Evolutionary conservation across 2,888 invertebrate genomes (phyloP).

Genomic region (Drosophila macrothrix): DNA sequence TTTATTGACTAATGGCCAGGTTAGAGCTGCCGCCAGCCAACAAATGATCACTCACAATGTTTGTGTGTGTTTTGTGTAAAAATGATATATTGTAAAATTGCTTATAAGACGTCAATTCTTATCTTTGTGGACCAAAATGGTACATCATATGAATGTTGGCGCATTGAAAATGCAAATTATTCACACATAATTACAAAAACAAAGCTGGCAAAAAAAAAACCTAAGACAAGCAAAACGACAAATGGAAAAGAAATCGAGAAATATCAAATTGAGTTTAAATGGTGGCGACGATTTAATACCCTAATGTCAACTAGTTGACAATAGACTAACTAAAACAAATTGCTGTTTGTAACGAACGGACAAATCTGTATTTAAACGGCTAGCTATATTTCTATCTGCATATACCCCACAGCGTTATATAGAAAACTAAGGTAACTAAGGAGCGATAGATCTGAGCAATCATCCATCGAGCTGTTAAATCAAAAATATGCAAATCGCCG

Average conservation of each 20-base stretch:
- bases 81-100: conserved; percentile 42
- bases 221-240: conserved; percentile 39
- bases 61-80: conserved; percentile 27
- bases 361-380: not conserved
- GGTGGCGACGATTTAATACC: conserved; percentile 2
- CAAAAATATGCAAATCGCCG: conserved; percentile 80
- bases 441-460: conserved; percentile 42
- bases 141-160: conserved; percentile 57
- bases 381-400: not conserved
- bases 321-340: not conserved
- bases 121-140: conserved; percentile 63
- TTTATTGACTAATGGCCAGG: conserved; percentile 64
- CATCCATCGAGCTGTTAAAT: conserved; percentile 75
- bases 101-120: conserved; percentile 45
- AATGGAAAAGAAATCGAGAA: conserved; percentile 29
- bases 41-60: conserved; percentile 12
- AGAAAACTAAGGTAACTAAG: conserved; percentile 29
- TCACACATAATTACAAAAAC: conserved; percentile 67
- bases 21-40: conserved; percentile 23
- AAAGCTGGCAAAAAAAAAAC: conserved; percentile 51
- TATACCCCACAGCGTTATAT: not conserved
- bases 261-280: not conserved
- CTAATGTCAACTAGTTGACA: not conserved
- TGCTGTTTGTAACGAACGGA: not conserved
- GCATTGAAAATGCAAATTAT: conserved; percentile 69